phyloP scores from a whole-genome alignment of 2,797 vertebrate species.

The Helostoma temminkii region DNA sequence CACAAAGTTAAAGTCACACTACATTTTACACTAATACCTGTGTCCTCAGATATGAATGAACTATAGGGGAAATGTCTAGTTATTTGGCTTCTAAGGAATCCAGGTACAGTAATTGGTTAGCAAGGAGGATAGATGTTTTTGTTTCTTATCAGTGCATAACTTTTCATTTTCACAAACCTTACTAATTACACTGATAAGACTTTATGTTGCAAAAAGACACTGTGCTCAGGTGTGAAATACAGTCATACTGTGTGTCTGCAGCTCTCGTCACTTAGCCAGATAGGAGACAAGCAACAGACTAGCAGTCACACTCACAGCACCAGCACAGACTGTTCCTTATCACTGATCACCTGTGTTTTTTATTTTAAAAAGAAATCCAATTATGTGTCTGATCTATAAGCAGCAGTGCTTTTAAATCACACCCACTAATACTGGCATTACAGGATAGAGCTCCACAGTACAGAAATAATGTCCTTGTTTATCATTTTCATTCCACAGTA shows the following conservation, averaged over 20 bases:
- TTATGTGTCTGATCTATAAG: constrained; percentile 50
- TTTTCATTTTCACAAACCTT: no score
- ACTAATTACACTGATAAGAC: constrained; percentile 10
- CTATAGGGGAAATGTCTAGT: no score
- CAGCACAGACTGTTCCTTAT: constrained; percentile 43
- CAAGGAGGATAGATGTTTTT: not conserved
- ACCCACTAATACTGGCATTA: constrained; percentile 32
- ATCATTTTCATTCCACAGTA: constrained; percentile 8
- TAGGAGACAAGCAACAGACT: constrained; percentile 6
- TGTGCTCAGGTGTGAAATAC: constrained; percentile 5
- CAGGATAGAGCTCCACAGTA: constrained; percentile 21
- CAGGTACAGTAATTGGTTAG: not conserved
- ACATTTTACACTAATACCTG: not conserved
- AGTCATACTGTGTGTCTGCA: not conserved
- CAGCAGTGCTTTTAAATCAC: constrained; percentile 35
- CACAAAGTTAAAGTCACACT: not conserved
- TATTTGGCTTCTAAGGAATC: not conserved
- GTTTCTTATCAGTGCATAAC: no score
- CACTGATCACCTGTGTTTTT: constrained; percentile 30
- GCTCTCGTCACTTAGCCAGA: constrained; percentile 6
- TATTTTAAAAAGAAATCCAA: constrained; percentile 59
- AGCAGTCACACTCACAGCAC: constrained; percentile 13
- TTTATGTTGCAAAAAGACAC: not conserved
- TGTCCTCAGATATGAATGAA: no score
- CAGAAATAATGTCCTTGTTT: constrained; percentile 18